These are phyloP conservation scores for Polydrusus cervinus DNA, from an alignment of 2,888 invertebrate species.

Conservation along the genomic window DNA sequence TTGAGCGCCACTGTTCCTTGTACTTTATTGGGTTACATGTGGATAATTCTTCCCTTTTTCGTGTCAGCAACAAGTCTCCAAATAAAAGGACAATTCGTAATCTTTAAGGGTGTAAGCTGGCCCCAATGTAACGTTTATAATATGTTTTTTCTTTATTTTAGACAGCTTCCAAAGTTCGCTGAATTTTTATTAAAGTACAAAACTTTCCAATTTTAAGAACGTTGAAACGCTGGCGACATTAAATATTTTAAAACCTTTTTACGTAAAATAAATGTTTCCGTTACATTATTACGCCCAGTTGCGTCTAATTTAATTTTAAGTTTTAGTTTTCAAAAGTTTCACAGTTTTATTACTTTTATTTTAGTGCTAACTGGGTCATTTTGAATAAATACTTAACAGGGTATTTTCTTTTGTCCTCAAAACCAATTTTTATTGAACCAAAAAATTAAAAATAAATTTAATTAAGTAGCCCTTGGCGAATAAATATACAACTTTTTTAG, in stretches of 20 bases:
- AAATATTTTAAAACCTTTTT: constrained; percentile 11
- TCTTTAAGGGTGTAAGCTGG: background rate
- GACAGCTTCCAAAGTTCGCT: background rate
- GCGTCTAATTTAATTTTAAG: background rate
- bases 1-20: too few relatives aligned
- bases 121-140: too few relatives aligned
- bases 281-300: background rate
- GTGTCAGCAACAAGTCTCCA: constrained; percentile 1
- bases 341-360: background rate
- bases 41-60: too few relatives aligned
- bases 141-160: too few relatives aligned
- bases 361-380: too few relatives aligned
- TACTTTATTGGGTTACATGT: too few relatives aligned
- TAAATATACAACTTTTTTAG: too few relatives aligned
- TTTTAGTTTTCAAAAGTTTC: background rate
- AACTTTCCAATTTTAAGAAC: constrained; percentile 5
- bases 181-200: background rate
- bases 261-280: constrained; percentile 4
- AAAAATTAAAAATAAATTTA: too few relatives aligned
- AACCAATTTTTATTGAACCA: too few relatives aligned
- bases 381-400: too few relatives aligned
- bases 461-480: too few relatives aligned
- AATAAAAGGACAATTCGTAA: background rate
- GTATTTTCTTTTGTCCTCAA: too few relatives aligned
- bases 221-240: background rate